These are phyloP conservation scores for Mactra quadrangularis DNA, from an alignment of 1,140 invertebrate genomes.

Conservation along the genomic window DNA sequence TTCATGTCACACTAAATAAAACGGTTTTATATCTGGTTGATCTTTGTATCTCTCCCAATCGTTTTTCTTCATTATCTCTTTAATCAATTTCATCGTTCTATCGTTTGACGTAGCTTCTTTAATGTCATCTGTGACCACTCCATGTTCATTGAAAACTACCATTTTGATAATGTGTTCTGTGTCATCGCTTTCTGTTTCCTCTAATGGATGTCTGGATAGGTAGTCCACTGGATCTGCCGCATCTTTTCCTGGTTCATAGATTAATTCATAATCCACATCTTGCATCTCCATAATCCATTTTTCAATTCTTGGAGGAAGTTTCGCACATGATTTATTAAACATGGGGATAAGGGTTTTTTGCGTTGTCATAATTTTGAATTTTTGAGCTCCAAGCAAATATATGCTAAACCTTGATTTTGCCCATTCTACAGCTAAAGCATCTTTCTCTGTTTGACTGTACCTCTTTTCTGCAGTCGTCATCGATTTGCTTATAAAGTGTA, in stretches of 20 bases:
- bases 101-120: not conserved
- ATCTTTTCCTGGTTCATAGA: conserved; percentile 59
- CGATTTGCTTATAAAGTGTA: conserved; percentile 81
- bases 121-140: not conserved
- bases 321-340: conserved; percentile 48
- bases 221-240: conserved; percentile 66
- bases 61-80: conserved; percentile 31
- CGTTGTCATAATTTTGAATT: conserved; percentile 63
- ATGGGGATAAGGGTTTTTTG: conserved; percentile 58
- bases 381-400: conserved; percentile 65
- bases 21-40: conserved; percentile 26
- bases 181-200: not conserved
- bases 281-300: conserved; percentile 61
- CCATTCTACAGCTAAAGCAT: conserved; percentile 58
- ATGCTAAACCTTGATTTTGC: conserved; percentile 48
- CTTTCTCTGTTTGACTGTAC: no score
- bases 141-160: conserved; percentile 9
- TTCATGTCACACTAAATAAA: conserved; percentile 53
- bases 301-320: conserved; percentile 42
- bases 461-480: conserved; percentile 78
- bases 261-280: conserved; percentile 58
- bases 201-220: conserved; percentile 57
- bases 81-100: conserved; percentile 30
- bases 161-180: not conserved
- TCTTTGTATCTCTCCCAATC: conserved; percentile 17